Base-by-base conservation (phyloP, 2,797 vertebrate genomes). In the Syndactyla subalaris region DNA sequence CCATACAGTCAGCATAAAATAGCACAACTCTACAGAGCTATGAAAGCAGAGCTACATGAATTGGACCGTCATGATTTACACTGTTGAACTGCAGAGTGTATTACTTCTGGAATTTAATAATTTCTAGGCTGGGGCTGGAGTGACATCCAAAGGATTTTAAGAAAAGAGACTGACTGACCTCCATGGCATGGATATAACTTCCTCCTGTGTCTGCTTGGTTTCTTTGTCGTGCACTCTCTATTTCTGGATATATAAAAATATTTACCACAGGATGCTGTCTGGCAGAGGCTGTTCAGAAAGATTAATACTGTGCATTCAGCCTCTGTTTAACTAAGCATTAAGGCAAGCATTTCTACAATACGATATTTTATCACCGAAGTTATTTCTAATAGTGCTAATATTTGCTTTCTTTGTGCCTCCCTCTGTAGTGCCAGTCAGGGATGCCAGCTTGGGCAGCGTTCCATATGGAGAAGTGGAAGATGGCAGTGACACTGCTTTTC, bases 371-470 rank as follows among this genome's bases (percentile, higher is more conserved):
- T 58, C 75, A 34, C 52, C 19, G 12, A 14, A 77, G 30, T 36
- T 76, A 43, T 75, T 95, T 89, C 46, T 84, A 55, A n/a, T 29
- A 24, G 46, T 38, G 52, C 14, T 71, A 46, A 80, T 46, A 4
- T 34, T 51, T 58, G 43, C 43, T 89, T 87, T 62, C 74, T 88
- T 48, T 70, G 38, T n/a, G 22, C 8, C 66, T 92, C 92, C 46
- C 58, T 93, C 78, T 94, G 55, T 78, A 98, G 98, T 95, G 58
- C 98, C 98, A 0, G 94, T 98, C 93, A 74, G 16, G 19, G 70
- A 86, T 15, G 94, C 97, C 72, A 92, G 52, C 32, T 62, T 98
- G 27, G 67, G 80, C 49, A 93, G 96, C 34, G 1, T 93, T 73
- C 77, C 73, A 0, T n/a, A 49, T 12, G 88, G 88, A 19, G 85